Evolutionary conservation across 2,797 vertebrate species (phyloP).

Genomic region (Pitangus sulphuratus): DNA sequence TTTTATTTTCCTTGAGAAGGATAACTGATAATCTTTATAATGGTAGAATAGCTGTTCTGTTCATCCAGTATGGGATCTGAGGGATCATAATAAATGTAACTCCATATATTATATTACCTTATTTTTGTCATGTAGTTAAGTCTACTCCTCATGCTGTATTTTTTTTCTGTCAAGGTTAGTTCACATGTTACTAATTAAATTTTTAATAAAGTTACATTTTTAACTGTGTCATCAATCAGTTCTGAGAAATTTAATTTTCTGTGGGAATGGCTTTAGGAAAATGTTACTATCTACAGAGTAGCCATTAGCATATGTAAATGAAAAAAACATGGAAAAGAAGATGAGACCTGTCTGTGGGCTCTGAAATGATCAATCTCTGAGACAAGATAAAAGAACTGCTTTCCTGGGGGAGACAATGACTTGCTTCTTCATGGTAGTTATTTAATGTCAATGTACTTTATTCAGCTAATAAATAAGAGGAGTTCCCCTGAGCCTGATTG

Average conservation of each 20-base stretch:
- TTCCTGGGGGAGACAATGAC: conserved; percentile 53
- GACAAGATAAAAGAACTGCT: conserved; percentile 49
- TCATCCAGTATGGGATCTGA: neutral
- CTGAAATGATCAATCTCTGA: conserved; percentile 54
- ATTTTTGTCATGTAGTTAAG: neutral
- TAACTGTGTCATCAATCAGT: conserved; percentile 49
- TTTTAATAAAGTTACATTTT: conserved; percentile 48
- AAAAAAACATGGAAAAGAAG: conserved; percentile 58
- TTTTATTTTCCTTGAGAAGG: neutral
- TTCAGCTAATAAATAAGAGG: conserved; percentile 40
- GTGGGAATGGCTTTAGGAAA: conserved; percentile 44
- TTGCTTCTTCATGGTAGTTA: conserved; percentile 36
- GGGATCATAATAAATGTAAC: neutral
- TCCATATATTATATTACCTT: neutral
- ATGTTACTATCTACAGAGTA: neutral
- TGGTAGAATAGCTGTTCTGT: neutral
- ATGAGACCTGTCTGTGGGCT: conserved; percentile 50
- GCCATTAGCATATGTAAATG: conserved; percentile 61
- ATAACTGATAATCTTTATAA: neutral
- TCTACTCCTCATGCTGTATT: neutral
- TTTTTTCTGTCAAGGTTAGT: conserved; percentile 27
- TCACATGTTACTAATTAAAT: neutral
- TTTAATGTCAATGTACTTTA: conserved; percentile 36
- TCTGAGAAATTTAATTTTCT: conserved; percentile 55
- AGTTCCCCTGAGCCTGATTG: conserved; percentile 16